phyloP scores from a whole-genome alignment of 30 jellyfish, hydroid and myxozoan species.

The Mastigias papua region DNA sequence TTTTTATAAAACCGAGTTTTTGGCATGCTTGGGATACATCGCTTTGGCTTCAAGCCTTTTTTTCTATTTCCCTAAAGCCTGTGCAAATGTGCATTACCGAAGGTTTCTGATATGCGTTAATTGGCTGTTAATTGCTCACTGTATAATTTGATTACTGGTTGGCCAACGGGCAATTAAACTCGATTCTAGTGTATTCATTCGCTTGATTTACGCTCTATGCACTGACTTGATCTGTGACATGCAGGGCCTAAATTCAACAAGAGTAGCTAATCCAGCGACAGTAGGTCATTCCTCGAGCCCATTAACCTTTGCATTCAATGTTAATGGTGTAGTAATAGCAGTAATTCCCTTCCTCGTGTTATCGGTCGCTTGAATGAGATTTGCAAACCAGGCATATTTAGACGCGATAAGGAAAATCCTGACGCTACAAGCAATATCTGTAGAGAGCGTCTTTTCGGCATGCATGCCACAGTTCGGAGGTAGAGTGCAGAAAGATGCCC shows the following conservation, averaged over 20 bases:
- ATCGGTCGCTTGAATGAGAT: too few relatives aligned
- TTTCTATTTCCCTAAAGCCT: too few relatives aligned
- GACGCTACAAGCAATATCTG: too few relatives aligned
- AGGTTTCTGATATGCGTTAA: neutral
- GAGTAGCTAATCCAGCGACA: neutral
- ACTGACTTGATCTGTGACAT: slow-evolving; percentile 5
- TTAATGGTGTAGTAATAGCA: neutral
- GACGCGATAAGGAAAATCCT: too few relatives aligned
- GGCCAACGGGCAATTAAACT: neutral
- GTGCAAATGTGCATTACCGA: neutral
- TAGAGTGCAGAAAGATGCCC: too few relatives aligned
- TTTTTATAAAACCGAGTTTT: too few relatives aligned
- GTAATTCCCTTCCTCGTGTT: neutral
- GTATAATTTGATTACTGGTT: neutral
- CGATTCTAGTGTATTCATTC: neutral
- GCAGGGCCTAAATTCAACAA: neutral
- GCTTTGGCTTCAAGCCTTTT: too few relatives aligned
- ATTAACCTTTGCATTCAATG: neutral
- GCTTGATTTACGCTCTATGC: slow-evolving; percentile 3
- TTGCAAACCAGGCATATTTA: too few relatives aligned
- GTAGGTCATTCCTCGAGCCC: neutral
- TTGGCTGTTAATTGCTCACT: neutral
- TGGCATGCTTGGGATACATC: too few relatives aligned
- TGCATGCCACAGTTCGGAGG: too few relatives aligned
- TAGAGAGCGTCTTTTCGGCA: too few relatives aligned